Evolutionary conservation across 2,113 vertebrate species (phyloP).

Genomic region (Ciconia boyciana): DNA sequence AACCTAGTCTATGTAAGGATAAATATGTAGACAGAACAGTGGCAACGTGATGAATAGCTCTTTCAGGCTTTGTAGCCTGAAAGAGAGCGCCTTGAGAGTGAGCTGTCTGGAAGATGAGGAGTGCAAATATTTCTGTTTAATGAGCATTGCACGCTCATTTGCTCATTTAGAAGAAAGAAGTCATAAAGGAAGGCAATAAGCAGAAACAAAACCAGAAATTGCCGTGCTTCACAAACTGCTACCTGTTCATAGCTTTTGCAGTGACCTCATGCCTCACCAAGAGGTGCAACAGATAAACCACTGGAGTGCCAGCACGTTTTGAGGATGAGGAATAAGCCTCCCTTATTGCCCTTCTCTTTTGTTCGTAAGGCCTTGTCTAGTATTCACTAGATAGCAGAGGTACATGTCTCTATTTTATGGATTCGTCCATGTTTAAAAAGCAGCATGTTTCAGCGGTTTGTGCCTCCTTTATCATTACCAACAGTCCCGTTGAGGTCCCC

Average conservation of each 20-base stretch:
- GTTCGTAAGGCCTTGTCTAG: background rate
- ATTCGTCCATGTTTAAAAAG: background rate
- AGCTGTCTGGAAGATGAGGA: slow-evolving; percentile 3
- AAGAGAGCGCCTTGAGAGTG: background rate
- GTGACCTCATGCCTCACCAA: background rate
- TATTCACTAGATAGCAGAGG: background rate
- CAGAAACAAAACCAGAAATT: slow-evolving; percentile 19
- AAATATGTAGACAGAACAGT: background rate
- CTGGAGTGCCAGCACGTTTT: background rate
- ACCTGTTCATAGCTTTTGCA: background rate
- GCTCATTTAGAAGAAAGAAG: slow-evolving; percentile 25
- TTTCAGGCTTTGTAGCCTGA: background rate
- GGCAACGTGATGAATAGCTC: background rate
- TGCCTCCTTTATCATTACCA: background rate
- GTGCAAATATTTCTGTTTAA: slow-evolving; percentile 14
- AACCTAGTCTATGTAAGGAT: background rate
- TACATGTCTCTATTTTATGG: background rate
- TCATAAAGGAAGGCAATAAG: slow-evolving; percentile 40
- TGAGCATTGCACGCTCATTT: background rate
- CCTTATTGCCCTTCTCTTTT: background rate
- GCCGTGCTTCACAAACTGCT: background rate
- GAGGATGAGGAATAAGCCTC: background rate
- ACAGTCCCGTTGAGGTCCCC: background rate
- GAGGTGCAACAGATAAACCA: background rate
- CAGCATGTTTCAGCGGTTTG: background rate